Conservation (phyloP, 2,797 vertebrate genomes). For the Varecia variegata region DNA sequence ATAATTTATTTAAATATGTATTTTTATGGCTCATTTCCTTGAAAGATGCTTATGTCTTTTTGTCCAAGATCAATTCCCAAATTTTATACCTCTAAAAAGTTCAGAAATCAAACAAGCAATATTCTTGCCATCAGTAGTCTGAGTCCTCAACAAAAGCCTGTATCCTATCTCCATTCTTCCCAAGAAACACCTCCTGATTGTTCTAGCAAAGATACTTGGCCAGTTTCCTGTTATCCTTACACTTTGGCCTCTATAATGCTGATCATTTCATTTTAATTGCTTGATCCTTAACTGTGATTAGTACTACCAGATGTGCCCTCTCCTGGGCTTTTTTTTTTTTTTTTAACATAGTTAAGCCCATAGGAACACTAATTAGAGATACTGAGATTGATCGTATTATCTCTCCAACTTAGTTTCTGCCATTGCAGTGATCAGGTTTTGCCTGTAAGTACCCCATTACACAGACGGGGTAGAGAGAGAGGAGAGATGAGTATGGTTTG, state of each 20-base stretch:
- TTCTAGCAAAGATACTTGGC: neutral
- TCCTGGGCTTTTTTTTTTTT: slow-evolving; percentile 37
- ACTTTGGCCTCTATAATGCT: slow-evolving; percentile 20
- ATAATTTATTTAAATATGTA: neutral
- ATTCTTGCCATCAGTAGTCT: neutral
- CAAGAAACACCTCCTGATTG: neutral
- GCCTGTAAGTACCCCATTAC: slow-evolving; percentile 37
- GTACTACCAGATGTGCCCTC: slow-evolving; percentile 59
- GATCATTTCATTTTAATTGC: slow-evolving; percentile 65
- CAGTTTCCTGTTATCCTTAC: slow-evolving; percentile 15
- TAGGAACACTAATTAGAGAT: slow-evolving; percentile 58
- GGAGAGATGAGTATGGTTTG: neutral
- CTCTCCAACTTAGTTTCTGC: neutral
- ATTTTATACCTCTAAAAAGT: neutral
- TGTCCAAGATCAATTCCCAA: neutral
- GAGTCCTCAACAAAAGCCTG: neutral
- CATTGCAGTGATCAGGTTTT: slow-evolving; percentile 1
- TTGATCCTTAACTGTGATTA: slow-evolving; percentile 65
- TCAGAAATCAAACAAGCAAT: neutral
- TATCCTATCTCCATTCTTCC: neutral
- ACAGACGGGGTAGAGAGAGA: neutral
- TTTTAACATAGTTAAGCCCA: slow-evolving; percentile 33
- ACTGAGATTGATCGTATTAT: slow-evolving; percentile 25
- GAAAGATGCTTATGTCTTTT: neutral
- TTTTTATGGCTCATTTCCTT: neutral